phyloP scores from a whole-genome alignment of 2,797 vertebrate genomes.

The Microtus obscurus region DNA sequence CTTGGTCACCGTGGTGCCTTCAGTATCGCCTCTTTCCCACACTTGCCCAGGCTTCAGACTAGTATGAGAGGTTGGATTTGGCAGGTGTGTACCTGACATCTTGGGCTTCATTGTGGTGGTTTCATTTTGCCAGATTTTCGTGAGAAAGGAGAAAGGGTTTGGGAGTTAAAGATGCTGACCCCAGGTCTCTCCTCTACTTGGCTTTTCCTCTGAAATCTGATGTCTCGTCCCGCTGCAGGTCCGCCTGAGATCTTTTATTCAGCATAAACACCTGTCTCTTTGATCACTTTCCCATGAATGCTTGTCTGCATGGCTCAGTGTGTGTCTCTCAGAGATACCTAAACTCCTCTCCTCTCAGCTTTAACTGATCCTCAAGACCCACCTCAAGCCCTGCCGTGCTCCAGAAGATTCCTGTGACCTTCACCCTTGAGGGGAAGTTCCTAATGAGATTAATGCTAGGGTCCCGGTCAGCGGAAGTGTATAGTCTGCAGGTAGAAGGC shows the following conservation, averaged over 20 bases:
- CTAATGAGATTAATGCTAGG: rapidly evolving
- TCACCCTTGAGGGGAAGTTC: too few species aligned
- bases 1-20: not conserved
- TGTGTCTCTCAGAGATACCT: not conserved
- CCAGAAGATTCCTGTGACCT: not conserved
- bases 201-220: not conserved
- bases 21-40: not conserved
- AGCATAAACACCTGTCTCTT: not conserved
- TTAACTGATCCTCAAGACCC: not conserved
- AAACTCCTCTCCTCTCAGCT: not conserved
- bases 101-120: rapidly evolving
- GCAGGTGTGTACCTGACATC: too few species aligned
- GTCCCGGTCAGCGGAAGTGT: not conserved
- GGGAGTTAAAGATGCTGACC: too few species aligned
- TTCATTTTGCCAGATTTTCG: not conserved
- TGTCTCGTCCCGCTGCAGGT: rapidly evolving
- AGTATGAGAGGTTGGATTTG: not conserved
- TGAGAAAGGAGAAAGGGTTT: not conserved
- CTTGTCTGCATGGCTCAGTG: not conserved
- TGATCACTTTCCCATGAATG: not conserved
- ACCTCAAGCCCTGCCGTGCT: not conserved
- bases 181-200: not conserved
- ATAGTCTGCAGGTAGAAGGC: not conserved
- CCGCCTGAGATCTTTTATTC: not conserved
- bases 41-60: not conserved